phyloP scores from a whole-genome alignment of 2,888 invertebrate genomes.

The Cepaea hortensis region DNA sequence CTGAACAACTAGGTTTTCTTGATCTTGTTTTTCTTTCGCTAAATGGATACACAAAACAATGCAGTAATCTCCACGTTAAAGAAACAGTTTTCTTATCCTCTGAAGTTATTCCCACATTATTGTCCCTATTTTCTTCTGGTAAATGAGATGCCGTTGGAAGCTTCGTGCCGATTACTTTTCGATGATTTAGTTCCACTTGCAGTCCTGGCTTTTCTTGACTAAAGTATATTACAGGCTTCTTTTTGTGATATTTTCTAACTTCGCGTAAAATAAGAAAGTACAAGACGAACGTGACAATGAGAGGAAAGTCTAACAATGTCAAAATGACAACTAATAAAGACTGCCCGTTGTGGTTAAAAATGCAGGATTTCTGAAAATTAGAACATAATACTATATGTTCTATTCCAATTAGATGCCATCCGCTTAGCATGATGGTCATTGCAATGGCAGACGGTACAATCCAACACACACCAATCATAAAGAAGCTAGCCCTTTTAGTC shows the following conservation, averaged over 20 bases:
- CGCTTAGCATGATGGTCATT: neutral
- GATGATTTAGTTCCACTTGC: neutral
- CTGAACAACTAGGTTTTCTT: too few relatives aligned
- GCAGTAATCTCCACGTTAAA: too few relatives aligned
- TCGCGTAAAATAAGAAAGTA: conserved; percentile 6
- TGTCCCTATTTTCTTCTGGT: too few relatives aligned
- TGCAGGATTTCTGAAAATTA: neutral
- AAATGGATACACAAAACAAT: too few relatives aligned
- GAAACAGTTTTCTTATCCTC: too few relatives aligned
- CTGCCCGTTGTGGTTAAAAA: neutral
- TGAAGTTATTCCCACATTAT: too few relatives aligned
- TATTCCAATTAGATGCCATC: neutral
- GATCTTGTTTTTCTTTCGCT: too few relatives aligned
- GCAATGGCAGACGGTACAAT: neutral
- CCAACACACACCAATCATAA: conserved; percentile 19
- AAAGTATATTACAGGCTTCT: neutral
- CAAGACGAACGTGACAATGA: neutral
- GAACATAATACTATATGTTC: neutral
- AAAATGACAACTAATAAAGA: neutral
- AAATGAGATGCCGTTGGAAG: too few relatives aligned
- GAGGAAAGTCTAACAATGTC: neutral
- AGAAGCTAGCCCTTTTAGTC: neutral
- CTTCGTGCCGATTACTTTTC: too few relatives aligned
- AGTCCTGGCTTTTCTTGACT: neutral
- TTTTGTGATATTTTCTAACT: neutral